Percentiles rank a stretch among this genome's conserved stretches.
Conservation (phyloP, 2,797 vertebrate genomes). For the Menidia menidia region DNA sequence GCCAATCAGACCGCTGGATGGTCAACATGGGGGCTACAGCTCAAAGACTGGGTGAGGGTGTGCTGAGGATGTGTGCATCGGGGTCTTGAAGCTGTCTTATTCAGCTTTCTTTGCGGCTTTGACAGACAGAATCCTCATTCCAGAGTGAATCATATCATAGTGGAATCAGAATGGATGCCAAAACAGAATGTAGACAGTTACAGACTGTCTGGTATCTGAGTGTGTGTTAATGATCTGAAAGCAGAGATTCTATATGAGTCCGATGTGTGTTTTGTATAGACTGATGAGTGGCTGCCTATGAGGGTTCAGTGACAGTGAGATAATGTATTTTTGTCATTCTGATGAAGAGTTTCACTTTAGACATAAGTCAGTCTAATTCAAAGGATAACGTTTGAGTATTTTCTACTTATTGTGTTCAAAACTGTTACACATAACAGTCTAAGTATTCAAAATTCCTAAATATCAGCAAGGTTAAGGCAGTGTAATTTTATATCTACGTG, state of each 20-base stretch:
- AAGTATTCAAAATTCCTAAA: no score
- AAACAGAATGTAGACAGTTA: no score
- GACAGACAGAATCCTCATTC: no score
- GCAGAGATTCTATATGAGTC: background rate
- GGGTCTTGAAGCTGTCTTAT: constrained; percentile 15
- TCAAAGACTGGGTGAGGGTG: constrained; percentile 48
- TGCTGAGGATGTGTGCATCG: constrained; percentile 36
- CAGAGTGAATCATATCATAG: background rate
- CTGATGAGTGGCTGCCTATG: background rate
- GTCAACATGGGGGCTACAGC: constrained; percentile 48
- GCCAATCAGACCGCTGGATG: constrained; percentile 49
- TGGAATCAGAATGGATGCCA: background rate
- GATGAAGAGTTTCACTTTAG: no score
- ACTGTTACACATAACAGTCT: no score
- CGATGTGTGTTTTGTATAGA: background rate
- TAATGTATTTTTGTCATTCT: no score
- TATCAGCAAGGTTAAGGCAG: no score
- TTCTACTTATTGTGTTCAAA: no score
- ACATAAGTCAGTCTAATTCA: no score
- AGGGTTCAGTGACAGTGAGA: no score
- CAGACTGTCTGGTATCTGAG: background rate
- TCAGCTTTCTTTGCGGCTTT: background rate
- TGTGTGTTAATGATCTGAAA: background rate
- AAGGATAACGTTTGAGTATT: no score
- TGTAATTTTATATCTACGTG: no score